phyloP scores from a whole-genome alignment of 2,888 invertebrate genomes.

The Hyposoter dolosus region DNA sequence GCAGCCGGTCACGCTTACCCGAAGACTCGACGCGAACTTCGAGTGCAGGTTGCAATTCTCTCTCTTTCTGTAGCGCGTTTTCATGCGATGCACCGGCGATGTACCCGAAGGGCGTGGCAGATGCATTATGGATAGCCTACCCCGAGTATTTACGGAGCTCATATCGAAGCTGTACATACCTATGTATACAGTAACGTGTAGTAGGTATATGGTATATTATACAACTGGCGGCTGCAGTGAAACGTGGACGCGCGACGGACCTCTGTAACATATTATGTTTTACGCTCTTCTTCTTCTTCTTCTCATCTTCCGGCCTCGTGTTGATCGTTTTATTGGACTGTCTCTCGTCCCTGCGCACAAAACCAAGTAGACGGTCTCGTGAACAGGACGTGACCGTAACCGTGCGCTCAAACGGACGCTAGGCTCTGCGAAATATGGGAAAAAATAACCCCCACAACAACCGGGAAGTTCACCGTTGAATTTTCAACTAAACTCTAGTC shows the following conservation, averaged over 20 bases:
- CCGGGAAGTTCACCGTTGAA: conserved; percentile 40
- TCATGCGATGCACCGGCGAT: conserved; percentile 63
- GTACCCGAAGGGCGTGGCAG: conserved; percentile 72
- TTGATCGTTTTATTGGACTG: conserved; percentile 57
- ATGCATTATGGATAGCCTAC: conserved; percentile 74
- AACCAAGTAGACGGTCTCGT: conserved; percentile 26
- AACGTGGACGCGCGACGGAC: conserved; percentile 68
- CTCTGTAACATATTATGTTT: conserved; percentile 73
- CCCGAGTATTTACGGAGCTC: conserved; percentile 71
- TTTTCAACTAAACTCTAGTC: conserved; percentile 41
- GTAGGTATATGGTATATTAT: conserved; percentile 43
- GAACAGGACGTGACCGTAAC: conserved; percentile 17
- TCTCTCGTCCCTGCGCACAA: conserved; percentile 19
- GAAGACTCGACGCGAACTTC: conserved; percentile 56
- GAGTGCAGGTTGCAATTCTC: conserved; percentile 63
- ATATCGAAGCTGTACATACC: conserved; percentile 47
- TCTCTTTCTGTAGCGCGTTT: conserved; percentile 34
- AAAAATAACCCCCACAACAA: conserved; percentile 25
- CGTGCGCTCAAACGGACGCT: conserved; percentile 17
- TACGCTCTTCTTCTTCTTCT: conserved; percentile 66
- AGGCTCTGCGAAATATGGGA: conserved; percentile 41
- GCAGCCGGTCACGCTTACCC: conserved; percentile 63
- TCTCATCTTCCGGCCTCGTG: conserved; percentile 36
- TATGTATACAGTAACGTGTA: conserved; percentile 43
- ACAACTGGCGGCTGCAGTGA: conserved; percentile 67